These are phyloP conservation scores for Daubentonia madagascariensis DNA, from an alignment of 2,113 vertebrate species.

Conservation along the genomic window DNA sequence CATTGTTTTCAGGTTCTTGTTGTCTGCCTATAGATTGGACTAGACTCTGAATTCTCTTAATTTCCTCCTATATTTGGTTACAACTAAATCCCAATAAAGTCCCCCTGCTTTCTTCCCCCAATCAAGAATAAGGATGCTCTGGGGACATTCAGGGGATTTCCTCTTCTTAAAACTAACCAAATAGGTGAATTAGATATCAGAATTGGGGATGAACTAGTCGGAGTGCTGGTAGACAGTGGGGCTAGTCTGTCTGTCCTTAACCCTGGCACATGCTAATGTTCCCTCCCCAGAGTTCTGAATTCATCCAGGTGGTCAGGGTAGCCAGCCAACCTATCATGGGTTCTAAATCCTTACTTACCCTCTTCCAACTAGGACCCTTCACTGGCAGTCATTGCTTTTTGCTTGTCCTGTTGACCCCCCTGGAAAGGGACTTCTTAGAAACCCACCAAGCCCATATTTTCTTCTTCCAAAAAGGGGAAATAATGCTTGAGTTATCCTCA, in stretches of 20 bases:
- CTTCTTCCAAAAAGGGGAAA: not conserved
- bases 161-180: not conserved
- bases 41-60: not conserved
- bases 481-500: not conserved
- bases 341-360: not conserved
- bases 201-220: not conserved
- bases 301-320: not conserved
- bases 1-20: not conserved
- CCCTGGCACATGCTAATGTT: not conserved
- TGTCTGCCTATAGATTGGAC: not conserved
- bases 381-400: not conserved
- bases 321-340: not conserved
- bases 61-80: not conserved
- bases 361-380: not conserved
- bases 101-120: not conserved
- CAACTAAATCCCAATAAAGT: not conserved
- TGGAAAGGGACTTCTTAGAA: not conserved
- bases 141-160: not conserved
- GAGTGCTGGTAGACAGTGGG: not conserved
- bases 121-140: not conserved
- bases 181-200: not conserved
- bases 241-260: not conserved
- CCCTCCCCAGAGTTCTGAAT: not conserved
- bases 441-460: not conserved
- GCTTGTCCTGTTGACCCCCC: not conserved